Base-by-base conservation (phyloP, 2,113 vertebrate genomes). In the Phodopus roborovskii region DNA sequence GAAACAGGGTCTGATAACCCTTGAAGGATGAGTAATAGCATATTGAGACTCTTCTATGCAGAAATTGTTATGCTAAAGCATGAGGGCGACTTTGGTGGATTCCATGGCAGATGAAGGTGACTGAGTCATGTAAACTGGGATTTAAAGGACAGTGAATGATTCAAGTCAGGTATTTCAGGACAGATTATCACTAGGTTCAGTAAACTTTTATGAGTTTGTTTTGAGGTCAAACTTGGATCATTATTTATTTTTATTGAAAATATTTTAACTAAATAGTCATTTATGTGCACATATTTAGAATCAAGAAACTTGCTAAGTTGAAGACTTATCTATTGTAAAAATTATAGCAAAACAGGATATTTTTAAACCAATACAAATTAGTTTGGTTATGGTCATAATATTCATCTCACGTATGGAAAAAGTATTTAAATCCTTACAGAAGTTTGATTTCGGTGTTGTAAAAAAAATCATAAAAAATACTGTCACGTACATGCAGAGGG, bases 201-300 rank as follows among this genome's bases (percentile, higher is more conserved):
- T 77, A 81, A 56, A 17, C 33, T 56, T 71, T 56, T 81, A 48
- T 79, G 77, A 79, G 3, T 79, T 79, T 79, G 50, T 56, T 81
- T 81, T 56, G 77, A 5, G 28, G 50, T 26, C 26, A 30, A 56
- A 81, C 33, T 81, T 33, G 48, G 19, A 81, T 50, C 17, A 81
- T 12, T 56, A 81, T 56, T 81, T 81, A 50, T 94, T 97, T 89
- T 89, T 85, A 60, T 45, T 39, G 45, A 56, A 84, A 94, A 64
- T 94, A 60, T 75, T 88, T 91, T 94, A 68, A 71, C 8, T 94
- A 86, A 88, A 56, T 87, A 90, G 71, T 39, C 9, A 33, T 86
- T 94, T 96, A 84, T 62, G 39, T 79, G 75, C 12, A 90, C 75
- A 74, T 24, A 87, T 79, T 96, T 94, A 75, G 28, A 89, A 75